Base-by-base conservation (phyloP, 2,797 vertebrate genomes). In the Myripristis murdjan region DNA sequence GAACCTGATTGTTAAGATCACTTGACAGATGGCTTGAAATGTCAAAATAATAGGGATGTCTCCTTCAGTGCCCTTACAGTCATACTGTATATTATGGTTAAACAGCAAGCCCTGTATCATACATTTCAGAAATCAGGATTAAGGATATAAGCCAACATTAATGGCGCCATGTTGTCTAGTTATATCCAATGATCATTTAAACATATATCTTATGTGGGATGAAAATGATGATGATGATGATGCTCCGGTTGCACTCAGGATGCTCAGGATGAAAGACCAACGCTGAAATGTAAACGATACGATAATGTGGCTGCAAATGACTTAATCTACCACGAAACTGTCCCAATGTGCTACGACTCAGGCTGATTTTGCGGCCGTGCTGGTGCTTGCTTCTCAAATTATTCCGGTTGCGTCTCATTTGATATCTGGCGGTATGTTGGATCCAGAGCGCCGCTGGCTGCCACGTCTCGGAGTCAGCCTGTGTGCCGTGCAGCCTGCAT, bases 21-120 rank as follows among this genome's bases (percentile, higher is more conserved):
- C 41, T 63, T 48, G 20, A 48, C 6, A 24, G 37, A 67, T 18
- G 59, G 44, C 24, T 22, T 53, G 11, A 77, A 66, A 64, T 47
- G 52, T 53, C 66, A 63, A 51, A 69, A 58, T 39, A 28, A 71
- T 12, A 22, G 1, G 1, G 7, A 23, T 4, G 4, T 53, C 18
- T 43, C 11, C 18, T 60, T 46, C 24, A 16, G 54, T 28, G 18
- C 18, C 12, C 11, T 18, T 11, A 44, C 15, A 20, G 18, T 31
- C 9, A 12, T n/a, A n/a, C n/a, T n/a, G n/a, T 35, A 35, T 9
- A 48, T 18, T 33, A 23, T 15, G 53, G 43, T 66, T 49, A 18
- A 4, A 26, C 26, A n/a, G 8, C 23, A 23, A 3, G 16, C 1
- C n/a, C 11, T 6, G 37, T 14, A 1, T 44, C 39, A 5, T 46